Percentiles rank a stretch among this genome's conserved stretches.
Conservation (phyloP, 2,888 invertebrate species). For the Agrochola circellaris region DNA sequence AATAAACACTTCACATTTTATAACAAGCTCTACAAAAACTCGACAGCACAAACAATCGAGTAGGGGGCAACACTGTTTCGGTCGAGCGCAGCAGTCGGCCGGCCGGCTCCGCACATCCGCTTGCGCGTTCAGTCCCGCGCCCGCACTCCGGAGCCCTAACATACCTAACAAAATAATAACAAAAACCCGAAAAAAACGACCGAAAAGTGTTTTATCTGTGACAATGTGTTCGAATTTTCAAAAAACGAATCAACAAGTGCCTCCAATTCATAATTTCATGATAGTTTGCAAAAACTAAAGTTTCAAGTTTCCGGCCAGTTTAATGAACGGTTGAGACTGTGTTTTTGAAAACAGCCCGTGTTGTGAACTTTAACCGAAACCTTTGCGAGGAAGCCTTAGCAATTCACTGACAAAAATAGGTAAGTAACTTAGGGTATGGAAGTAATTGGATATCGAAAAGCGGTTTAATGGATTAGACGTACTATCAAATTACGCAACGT, state of each 20-base stretch:
- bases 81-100: slow-evolving; percentile 82
- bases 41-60: slow-evolving; percentile 79
- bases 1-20: slow-evolving; percentile 28
- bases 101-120: slow-evolving; percentile 89
- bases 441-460: slow-evolving; percentile 77
- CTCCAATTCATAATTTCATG: slow-evolving; percentile 18
- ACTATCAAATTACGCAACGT: slow-evolving; percentile 60
- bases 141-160: slow-evolving; percentile 74
- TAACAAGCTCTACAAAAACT: slow-evolving; percentile 69
- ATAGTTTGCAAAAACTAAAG: slow-evolving; percentile 50
- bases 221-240: slow-evolving; percentile 62
- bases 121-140: slow-evolving; percentile 86
- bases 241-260: slow-evolving; percentile 39
- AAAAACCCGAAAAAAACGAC: slow-evolving; percentile 31
- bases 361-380: slow-evolving; percentile 74
- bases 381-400: slow-evolving; percentile 77
- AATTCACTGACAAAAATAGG: slow-evolving; percentile 75
- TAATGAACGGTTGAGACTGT: slow-evolving; percentile 60
- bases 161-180: slow-evolving; percentile 49
- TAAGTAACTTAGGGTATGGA: slow-evolving; percentile 74
- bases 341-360: slow-evolving; percentile 69
- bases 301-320: slow-evolving; percentile 46
- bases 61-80: slow-evolving; percentile 79
- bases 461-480: slow-evolving; percentile 59
- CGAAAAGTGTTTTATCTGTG: slow-evolving; percentile 52